These are phyloP conservation scores for Poliocrania exsul DNA, from an alignment of 2,797 vertebrate species.

Conservation along the genomic window DNA sequence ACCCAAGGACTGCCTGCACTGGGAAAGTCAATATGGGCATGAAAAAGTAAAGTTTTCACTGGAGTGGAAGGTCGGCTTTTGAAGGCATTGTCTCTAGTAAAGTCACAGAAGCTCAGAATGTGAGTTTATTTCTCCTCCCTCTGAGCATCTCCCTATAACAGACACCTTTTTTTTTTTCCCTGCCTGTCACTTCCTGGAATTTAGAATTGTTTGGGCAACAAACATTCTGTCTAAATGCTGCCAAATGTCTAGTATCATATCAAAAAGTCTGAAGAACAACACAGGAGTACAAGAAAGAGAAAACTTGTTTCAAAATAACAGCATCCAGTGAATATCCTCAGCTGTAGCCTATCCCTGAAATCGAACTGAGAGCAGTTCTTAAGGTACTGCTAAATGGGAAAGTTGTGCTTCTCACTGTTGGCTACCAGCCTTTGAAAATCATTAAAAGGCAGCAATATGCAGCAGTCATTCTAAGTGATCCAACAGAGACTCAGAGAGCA, in stretches of 20 bases:
- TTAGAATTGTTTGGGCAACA: neutral
- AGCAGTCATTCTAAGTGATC: slow-evolving; percentile 22
- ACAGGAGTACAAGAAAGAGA: neutral
- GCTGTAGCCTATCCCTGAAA: neutral
- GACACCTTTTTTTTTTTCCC: neutral
- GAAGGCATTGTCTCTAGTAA: neutral
- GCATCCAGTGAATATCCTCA: neutral
- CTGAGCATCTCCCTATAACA: neutral
- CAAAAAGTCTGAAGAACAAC: neutral
- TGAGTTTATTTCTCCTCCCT: neutral
- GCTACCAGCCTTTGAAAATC: slow-evolving; percentile 47
- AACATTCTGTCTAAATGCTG: neutral
- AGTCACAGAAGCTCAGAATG: neutral
- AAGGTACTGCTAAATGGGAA: slow-evolving; percentile 7
- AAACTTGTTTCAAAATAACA: neutral
- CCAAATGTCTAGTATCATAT: neutral
- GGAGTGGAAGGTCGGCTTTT: neutral
- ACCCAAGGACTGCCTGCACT: neutral
- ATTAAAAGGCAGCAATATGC: slow-evolving; percentile 29
- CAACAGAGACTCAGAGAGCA: slow-evolving; percentile 25
- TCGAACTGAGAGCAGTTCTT: neutral
- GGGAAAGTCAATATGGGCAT: neutral
- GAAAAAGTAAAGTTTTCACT: neutral
- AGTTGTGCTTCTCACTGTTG: slow-evolving; percentile 20
- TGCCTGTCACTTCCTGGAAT: neutral